Percentiles rank a stretch among this genome's conserved stretches.
Conservation (phyloP, 2,113 vertebrate species). For the Ochotona princeps region DNA sequence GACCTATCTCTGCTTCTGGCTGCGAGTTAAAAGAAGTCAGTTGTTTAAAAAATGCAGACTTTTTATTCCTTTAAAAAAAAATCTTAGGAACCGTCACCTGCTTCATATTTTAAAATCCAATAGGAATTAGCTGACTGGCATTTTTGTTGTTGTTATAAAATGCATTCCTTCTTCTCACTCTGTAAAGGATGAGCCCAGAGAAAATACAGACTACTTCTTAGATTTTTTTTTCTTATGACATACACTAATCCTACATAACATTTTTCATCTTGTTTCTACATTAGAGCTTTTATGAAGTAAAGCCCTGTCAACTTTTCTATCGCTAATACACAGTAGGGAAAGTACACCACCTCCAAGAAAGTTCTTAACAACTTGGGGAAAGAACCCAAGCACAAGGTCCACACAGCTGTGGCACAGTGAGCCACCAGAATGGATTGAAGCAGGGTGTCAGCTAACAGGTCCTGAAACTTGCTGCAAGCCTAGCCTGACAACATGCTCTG, state of each 20-base stretch:
- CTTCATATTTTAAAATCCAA: neutral
- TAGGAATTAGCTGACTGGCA: neutral
- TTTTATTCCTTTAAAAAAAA: neutral
- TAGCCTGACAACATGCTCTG: neutral
- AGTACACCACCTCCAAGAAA: neutral
- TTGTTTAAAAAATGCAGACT: neutral
- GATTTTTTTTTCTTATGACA: neutral
- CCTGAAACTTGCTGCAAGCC: neutral
- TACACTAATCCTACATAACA: neutral
- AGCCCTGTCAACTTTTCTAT: neutral
- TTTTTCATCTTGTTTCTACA: neutral
- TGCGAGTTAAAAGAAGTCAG: neutral
- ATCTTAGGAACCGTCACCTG: neutral
- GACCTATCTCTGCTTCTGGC: conserved; percentile 1
- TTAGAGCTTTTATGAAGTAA: neutral
- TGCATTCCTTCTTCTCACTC: conserved; percentile 35
- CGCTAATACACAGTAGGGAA: neutral
- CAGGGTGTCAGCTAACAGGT: neutral
- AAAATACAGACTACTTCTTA: conserved; percentile 20
- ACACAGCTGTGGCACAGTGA: neutral
- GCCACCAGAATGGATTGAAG: neutral
- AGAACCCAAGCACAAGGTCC: neutral
- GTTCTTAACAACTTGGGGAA: neutral
- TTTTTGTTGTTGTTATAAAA: conserved; percentile 1
- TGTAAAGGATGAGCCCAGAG: neutral